Conservation (phyloP, 2,888 invertebrate genomes). For the Lysandra bellargus region DNA sequence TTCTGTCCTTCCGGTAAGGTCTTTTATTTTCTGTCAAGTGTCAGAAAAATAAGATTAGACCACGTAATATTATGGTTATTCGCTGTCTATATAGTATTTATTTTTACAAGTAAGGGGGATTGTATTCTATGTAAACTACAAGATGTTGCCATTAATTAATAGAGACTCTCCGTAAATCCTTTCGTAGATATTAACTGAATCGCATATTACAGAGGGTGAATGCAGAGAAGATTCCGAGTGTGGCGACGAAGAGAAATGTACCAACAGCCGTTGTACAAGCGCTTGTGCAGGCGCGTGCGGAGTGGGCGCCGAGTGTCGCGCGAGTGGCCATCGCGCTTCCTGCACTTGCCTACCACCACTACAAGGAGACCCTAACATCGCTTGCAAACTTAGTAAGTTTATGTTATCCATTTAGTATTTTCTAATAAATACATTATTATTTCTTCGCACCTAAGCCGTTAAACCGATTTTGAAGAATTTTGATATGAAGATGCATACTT, state of each 20-base stretch:
- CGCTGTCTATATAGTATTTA: neutral
- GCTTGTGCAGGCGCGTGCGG: slow-evolving; percentile 90
- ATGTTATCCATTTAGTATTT: neutral
- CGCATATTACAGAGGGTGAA: slow-evolving; percentile 68
- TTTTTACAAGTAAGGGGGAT: neutral
- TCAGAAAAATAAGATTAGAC: neutral
- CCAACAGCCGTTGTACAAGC: slow-evolving; percentile 87
- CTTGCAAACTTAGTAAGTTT: slow-evolving; percentile 81
- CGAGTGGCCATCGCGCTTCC: slow-evolving; percentile 86
- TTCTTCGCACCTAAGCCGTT: neutral
- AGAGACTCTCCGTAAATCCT: neutral
- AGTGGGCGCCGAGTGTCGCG: slow-evolving; percentile 87
- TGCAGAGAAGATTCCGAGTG: slow-evolving; percentile 88
- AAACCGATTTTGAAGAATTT: too few species aligned
- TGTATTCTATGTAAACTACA: neutral
- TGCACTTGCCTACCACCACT: slow-evolving; percentile 88
- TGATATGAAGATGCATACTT: too few species aligned
- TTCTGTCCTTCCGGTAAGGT: too few species aligned
- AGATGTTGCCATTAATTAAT: too few species aligned
- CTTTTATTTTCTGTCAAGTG: too few species aligned
- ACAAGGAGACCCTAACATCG: slow-evolving; percentile 89
- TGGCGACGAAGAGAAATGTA: slow-evolving; percentile 84
- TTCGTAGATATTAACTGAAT: neutral
- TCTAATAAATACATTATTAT: too few species aligned
- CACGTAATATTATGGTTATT: neutral